phyloP scores from a whole-genome alignment of 2,797 vertebrate species.

The Pygocentrus nattereri region DNA sequence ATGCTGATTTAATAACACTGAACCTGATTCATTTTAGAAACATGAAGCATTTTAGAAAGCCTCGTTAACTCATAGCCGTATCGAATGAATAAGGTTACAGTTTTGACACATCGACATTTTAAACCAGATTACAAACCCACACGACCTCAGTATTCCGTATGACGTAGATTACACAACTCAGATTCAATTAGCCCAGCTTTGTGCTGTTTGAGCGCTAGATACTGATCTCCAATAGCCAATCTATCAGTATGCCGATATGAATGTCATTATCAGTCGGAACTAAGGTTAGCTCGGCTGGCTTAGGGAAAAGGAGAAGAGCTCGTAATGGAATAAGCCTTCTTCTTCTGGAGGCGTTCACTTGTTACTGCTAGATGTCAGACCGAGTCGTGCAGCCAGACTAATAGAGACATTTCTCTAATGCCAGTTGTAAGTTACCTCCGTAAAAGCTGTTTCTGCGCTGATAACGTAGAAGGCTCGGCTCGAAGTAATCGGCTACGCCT shows the following conservation, averaged over 20 bases:
- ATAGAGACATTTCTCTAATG: neutral
- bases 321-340: neutral
- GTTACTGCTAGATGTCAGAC: constrained; percentile 7
- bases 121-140: neutral
- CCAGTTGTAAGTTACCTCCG: constrained; percentile 20
- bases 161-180: constrained; percentile 25
- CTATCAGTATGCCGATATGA: neutral
- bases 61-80: too few relatives aligned
- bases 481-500: neutral
- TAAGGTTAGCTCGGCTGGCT: neutral
- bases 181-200: neutral
- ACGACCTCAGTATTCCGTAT: constrained; percentile 10
- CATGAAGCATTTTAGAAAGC: neutral
- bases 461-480: neutral
- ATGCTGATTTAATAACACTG: neutral
- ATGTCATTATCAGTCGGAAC: neutral
- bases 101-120: neutral
- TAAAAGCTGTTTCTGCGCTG: neutral
- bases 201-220: neutral
- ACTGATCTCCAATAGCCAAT: neutral
- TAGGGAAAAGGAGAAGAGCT: neutral
- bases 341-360: constrained; percentile 11
- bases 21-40: neutral
- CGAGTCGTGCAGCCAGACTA: constrained; percentile 23
- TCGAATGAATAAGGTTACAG: neutral